Percentiles rank a stretch among this genome's conserved stretches.
Conservation (phyloP, 1,140 invertebrate species). For the Hypsibius dujardini region DNA sequence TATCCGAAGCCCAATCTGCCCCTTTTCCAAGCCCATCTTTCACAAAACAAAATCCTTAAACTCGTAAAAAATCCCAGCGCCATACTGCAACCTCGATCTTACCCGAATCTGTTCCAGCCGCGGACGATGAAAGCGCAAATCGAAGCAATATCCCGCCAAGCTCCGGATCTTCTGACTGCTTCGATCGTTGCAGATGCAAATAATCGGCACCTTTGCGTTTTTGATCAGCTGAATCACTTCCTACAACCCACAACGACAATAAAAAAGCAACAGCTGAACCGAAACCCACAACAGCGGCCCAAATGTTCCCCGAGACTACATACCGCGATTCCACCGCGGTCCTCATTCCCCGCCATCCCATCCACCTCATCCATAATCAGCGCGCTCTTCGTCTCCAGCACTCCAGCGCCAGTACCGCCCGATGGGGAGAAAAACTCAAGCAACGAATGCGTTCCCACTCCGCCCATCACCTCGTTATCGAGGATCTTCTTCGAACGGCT, state of each 20-base stretch:
- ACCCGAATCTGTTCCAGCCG: too few species aligned
- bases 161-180: conserved; percentile 82
- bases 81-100: too few species aligned
- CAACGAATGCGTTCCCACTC: conserved; percentile 18
- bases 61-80: too few species aligned
- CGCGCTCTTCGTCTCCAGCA: conserved; percentile 48
- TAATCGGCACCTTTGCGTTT: conserved; percentile 67
- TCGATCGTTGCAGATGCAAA: conserved; percentile 97
- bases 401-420: neutral
- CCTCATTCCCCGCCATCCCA: conserved; percentile 98
- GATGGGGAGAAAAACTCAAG: neutral
- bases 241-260: conserved; percentile 25
- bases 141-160: conserved; percentile 72
- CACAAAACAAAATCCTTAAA: too few species aligned
- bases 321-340: conserved; percentile 73
- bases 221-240: conserved; percentile 88
- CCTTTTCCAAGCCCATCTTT: too few species aligned
- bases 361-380: conserved; percentile 99
- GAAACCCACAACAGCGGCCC: too few species aligned
- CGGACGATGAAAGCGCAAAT: too few species aligned
- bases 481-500: conserved; percentile 75
- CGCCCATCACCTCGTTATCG: conserved; percentile 59
- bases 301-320: neutral
- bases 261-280: conserved; percentile 19
- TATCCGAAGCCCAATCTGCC: too few species aligned